These are phyloP conservation scores for Plecotus auritus DNA, from an alignment of 2,113 vertebrate species.

Conservation along the genomic window DNA sequence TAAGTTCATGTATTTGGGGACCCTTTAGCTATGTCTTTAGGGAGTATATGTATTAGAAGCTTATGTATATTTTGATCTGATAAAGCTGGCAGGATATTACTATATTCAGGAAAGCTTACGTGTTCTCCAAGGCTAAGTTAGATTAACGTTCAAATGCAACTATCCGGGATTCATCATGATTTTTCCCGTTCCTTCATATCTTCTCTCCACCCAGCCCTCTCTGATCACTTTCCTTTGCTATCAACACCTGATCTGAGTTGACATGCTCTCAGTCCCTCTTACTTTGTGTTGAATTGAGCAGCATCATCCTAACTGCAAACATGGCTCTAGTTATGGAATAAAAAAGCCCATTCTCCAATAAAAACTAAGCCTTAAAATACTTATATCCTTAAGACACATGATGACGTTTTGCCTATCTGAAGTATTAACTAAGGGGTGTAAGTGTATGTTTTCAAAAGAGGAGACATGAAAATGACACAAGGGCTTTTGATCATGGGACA, in stretches of 20 bases:
- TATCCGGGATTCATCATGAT: not conserved
- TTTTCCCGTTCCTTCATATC: not conserved
- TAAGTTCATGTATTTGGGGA: not conserved
- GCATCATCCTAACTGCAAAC: not conserved
- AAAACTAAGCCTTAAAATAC: not conserved
- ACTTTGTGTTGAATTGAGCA: not conserved
- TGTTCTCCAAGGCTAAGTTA: not conserved
- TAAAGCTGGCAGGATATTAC: not conserved
- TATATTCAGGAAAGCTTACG: not conserved
- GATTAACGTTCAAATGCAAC: not conserved
- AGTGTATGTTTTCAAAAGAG: not conserved
- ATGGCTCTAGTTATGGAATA: not conserved
- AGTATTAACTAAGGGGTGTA: not conserved
- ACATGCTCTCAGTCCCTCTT: no score
- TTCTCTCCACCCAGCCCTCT: not conserved
- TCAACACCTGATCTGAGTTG: not conserved
- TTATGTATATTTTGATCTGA: not conserved
- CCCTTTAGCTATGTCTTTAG: not conserved
- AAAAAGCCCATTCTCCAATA: not conserved
- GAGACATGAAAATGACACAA: not conserved
- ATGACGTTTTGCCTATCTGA: not conserved
- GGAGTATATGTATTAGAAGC: not conserved
- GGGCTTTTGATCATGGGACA: not conserved
- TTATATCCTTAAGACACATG: not conserved
- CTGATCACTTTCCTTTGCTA: not conserved